These are phyloP conservation scores for Drosophila borborema DNA, from an alignment of 2,888 invertebrate species.

Conservation along the genomic window DNA sequence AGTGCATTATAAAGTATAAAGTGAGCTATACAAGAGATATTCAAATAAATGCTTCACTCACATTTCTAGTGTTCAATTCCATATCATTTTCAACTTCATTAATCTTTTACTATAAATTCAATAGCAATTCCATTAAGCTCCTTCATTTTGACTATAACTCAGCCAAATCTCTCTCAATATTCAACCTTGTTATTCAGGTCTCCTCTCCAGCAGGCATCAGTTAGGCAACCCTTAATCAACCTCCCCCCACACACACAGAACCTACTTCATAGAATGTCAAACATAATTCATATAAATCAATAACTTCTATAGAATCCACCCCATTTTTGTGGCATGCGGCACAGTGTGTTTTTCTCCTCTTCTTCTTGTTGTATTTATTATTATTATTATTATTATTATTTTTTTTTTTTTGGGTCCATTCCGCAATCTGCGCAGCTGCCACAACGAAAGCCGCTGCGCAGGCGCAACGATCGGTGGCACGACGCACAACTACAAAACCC, in stretches of 20 bases:
- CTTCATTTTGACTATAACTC: neutral
- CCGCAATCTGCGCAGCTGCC: constrained; percentile 67
- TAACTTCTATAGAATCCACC: constrained; percentile 43
- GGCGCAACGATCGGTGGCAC: constrained; percentile 34
- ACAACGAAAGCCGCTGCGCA: constrained; percentile 22
- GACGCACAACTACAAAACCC: constrained; percentile 29
- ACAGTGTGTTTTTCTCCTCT: neutral
- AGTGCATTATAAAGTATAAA: neutral
- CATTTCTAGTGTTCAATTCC: neutral
- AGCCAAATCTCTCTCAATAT: neutral
- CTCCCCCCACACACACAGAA: constrained; percentile 15
- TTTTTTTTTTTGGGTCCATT: constrained; percentile 38
- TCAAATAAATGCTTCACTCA: neutral
- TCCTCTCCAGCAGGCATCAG: constrained; percentile 28
- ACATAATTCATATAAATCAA: constrained; percentile 45
- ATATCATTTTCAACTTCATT: neutral
- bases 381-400: neutral
- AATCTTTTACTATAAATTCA: neutral
- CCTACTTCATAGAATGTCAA: constrained; percentile 46
- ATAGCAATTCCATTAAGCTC: neutral
- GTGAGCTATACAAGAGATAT: too few relatives aligned
- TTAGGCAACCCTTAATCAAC: constrained; percentile 1
- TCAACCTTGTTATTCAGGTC: neutral
- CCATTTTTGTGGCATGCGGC: constrained; percentile 53
- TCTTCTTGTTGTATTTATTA: neutral